Base-by-base conservation (phyloP, 2,113 vertebrate species). In the Albula goreensis region DNA sequence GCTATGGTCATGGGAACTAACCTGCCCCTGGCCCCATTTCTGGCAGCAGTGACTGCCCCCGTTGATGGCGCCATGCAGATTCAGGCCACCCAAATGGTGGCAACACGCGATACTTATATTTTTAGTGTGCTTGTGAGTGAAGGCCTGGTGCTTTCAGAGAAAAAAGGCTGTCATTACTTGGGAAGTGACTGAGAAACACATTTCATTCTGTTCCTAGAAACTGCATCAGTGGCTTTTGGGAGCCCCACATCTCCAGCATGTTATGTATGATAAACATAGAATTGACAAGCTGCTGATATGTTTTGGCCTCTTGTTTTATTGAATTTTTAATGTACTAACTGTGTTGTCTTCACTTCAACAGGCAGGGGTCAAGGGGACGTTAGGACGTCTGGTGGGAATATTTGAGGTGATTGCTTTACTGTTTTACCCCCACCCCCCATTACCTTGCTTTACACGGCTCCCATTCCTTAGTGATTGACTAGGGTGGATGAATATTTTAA, bases 331-430 rank as follows among this genome's bases (percentile, higher is more conserved):
- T 19, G 17, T 66, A 19, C 60, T 7, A 66, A 22, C 60, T 19
- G 60, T 66, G 60, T 22, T 90, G 91, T 86, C 79, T 60, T 90
- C 90, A 79, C 85, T 90, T 86, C 53, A 85, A 49, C 90, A 99
- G 98, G 98, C 98, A 91, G 98, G 98, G 90, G 98, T 99, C 88
- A 99, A 98, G 96, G 98, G 98, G 93, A 99, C 96, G 50, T 95
- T 99, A 93, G 98, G 98, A 93, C 97, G 98, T 94, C 93, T 99
- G 92, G 97, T 99, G 87, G 98, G 98, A 91, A 96, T 99, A 93
- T 99, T 99, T 94, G 98, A 99, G 97, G 98, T 99, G 93, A 97
- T 96, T 92, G 84, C 87, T 5, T 88, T 89, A 41, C 31, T 41
- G 31, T 41, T 41, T 41, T 41, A 41, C 31, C 31, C 31, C 31